phyloP scores from a whole-genome alignment of 2,113 vertebrate species.

The Myotis davidii region DNA sequence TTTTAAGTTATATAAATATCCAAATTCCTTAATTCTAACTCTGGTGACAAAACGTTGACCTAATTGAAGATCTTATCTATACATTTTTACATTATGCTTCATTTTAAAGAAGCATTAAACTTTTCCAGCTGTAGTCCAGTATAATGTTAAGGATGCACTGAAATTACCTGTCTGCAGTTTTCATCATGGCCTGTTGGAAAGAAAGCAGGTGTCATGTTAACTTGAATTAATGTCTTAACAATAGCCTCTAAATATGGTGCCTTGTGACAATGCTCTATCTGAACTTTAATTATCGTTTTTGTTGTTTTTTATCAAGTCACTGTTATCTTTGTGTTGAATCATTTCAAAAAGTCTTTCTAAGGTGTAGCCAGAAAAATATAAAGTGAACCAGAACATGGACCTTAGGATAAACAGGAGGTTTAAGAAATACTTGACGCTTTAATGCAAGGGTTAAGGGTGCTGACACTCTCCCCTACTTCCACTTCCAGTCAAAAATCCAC shows the following conservation, averaged over 20 bases:
- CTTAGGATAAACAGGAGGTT: neutral
- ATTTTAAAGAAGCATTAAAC: constrained; percentile 36
- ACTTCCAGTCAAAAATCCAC: neutral
- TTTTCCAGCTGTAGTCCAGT: neutral
- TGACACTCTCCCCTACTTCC: neutral
- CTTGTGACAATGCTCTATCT: neutral
- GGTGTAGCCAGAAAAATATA: constrained; percentile 1
- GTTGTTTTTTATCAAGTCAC: neutral
- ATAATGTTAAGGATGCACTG: neutral
- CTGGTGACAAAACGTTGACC: neutral
- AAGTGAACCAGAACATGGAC: neutral
- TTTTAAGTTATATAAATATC: neutral
- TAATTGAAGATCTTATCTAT: neutral
- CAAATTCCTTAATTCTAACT: constrained; percentile 39
- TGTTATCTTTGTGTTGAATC: constrained; percentile 38
- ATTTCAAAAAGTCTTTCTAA: constrained; percentile 33
- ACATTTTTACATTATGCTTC: neutral
- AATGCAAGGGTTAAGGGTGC: neutral
- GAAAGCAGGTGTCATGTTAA: neutral
- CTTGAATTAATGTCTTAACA: neutral
- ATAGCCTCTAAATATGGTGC: neutral
- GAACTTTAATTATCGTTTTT: neutral
- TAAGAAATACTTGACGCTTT: neutral
- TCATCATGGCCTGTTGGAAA: neutral
- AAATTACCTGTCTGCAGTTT: neutral